These are phyloP conservation scores for Nesometra sesokonis DNA, from an alignment of 35 echinoderm and acorn worm species.

Conservation along the genomic window DNA sequence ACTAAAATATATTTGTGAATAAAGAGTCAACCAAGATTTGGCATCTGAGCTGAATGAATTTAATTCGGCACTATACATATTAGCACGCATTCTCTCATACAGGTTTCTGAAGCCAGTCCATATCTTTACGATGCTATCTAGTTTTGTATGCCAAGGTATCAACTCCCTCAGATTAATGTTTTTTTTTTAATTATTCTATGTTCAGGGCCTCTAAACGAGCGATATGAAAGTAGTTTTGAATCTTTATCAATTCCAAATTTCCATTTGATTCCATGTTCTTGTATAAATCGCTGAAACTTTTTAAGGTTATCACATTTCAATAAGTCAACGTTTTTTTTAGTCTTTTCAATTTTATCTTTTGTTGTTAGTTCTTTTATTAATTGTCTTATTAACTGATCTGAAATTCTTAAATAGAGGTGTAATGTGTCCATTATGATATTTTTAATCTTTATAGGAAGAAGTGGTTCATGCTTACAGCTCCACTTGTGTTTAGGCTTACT, in stretches of 20 bases:
- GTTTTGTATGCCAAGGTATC: conserved; percentile 8
- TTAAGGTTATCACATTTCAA: neutral
- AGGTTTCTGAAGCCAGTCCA: too few species aligned
- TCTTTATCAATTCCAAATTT: conserved; percentile 23
- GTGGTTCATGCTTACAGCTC: conserved; percentile 2
- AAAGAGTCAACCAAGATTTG: too few species aligned
- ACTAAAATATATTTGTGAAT: too few species aligned
- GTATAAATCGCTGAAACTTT: neutral
- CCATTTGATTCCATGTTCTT: conserved; percentile 11
- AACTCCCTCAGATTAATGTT: conserved; percentile 4
- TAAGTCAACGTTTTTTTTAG: conserved; percentile 12
- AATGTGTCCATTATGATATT: conserved; percentile 14
- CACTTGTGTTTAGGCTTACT: neutral
- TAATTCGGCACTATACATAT: too few species aligned
- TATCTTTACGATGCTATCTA: too few species aligned
- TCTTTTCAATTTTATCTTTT: conserved; percentile 25
- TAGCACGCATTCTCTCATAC: too few species aligned
- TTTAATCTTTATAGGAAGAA: neutral
- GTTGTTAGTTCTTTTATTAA: conserved; percentile 14
- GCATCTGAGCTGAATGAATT: too few species aligned
- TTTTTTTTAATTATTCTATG: conserved; percentile 2
- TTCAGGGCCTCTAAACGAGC: conserved; percentile 18
- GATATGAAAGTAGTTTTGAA: conserved; percentile 10
- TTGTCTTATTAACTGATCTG: conserved; percentile 18
- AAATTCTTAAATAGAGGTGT: conserved; percentile 16